phyloP scores from a whole-genome alignment of 1,140 invertebrate genomes.

The Lordiphosa collinella region DNA sequence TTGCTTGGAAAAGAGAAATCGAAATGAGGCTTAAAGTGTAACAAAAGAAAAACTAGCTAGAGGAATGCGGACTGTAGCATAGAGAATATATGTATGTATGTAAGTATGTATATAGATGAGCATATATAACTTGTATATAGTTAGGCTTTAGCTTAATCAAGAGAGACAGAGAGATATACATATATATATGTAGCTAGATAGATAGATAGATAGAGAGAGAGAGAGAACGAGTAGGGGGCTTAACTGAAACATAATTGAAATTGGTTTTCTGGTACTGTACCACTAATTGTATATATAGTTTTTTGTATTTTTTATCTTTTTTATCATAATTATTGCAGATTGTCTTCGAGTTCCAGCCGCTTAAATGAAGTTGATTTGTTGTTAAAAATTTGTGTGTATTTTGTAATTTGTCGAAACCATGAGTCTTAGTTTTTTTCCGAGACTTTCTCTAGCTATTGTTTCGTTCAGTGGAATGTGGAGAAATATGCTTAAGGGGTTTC shows the following conservation, averaged over 20 bases:
- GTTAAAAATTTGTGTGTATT: constrained; percentile 72
- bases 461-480: constrained; percentile 9
- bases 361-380: constrained; percentile 14
- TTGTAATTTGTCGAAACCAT: constrained; percentile 63
- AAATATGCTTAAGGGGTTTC: constrained; percentile 8
- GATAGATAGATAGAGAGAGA: constrained; percentile 23
- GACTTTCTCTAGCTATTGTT: constrained; percentile 14
- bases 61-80: constrained; percentile 65
- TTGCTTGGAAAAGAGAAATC: constrained; percentile 45
- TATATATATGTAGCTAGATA: too few species aligned
- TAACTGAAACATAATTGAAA: constrained; percentile 37
- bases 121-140: constrained; percentile 38
- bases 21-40: constrained; percentile 48
- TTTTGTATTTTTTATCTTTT: constrained; percentile 20
- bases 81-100: constrained; percentile 26
- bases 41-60: constrained; percentile 13
- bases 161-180: constrained; percentile 37
- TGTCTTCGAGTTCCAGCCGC: constrained; percentile 78
- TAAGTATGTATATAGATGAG: constrained; percentile 43
- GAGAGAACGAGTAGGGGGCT: constrained; percentile 1
- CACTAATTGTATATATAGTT: constrained; percentile 14
- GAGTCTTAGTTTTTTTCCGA: constrained; percentile 42
- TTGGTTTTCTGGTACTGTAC: constrained; percentile 10
- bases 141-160: constrained; percentile 54
- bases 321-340: constrained; percentile 69